Conservation (phyloP, 2,797 vertebrate species). For the Avahi laniger region DNA sequence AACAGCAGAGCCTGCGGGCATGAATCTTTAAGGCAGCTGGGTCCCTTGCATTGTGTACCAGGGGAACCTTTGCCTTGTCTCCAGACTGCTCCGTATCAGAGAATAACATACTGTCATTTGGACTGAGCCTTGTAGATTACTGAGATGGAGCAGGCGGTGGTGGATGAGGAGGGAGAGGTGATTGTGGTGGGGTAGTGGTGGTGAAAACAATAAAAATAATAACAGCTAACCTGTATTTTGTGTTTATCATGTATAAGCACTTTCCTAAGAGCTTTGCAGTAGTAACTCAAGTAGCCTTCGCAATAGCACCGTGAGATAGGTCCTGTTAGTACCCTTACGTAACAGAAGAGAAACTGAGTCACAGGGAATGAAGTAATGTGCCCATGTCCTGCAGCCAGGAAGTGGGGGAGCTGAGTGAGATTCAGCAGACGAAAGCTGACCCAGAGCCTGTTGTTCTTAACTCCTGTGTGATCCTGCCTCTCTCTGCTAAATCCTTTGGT, state of each 20-base stretch:
- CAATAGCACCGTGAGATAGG: too few relatives aligned
- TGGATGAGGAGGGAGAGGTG: background rate
- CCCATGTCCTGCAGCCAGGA: background rate
- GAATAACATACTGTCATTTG: background rate
- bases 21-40: background rate
- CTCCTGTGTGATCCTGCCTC: background rate
- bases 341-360: background rate
- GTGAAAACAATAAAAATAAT: background rate
- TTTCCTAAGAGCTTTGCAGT: background rate
- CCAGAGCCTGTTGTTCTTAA: too few relatives aligned
- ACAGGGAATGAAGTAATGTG: background rate
- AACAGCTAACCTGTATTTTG: background rate
- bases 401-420: background rate
- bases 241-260: background rate
- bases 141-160: background rate
- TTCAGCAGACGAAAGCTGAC: background rate
- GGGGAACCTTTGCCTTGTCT: background rate
- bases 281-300: background rate
- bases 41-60: background rate
- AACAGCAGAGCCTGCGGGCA: background rate
- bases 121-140: background rate
- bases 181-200: too few relatives aligned
- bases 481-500: background rate
- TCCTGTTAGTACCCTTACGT: fast-evolving
- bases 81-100: background rate